Evolutionary conservation across 2,888 invertebrate genomes (phyloP), one percentile per base, ranked within the genome.

Genomic region (Cylloceria caligata): DNA sequence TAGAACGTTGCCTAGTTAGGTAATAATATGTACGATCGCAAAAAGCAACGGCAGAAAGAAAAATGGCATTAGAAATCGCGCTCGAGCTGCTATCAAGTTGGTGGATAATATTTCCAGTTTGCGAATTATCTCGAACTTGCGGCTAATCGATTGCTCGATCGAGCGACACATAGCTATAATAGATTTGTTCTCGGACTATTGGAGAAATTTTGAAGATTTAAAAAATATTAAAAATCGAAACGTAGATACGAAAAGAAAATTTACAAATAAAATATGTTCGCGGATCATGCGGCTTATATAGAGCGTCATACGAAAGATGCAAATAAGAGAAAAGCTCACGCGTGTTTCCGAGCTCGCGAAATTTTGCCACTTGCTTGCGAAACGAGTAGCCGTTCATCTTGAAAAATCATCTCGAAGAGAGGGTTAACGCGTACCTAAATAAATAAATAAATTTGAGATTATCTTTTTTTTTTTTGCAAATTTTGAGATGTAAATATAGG

Each of bases 1-100:
- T 88, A 89, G 88, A 85, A 84, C 82, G 85, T 86, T 86, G 83
- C 83, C 87, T 87, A 88, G 87, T 83, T 87, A 88, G 87, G 86
- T 73, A 79, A 78, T 68, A 65, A 72, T 47, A 60, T 62, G 34
- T 74, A 69, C 62, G 45, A 73, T 73, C 72, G 73, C 1, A 55
- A 62, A 69, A 19, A 19, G 45, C 36, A 64, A 57, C 16, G 34
- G 52, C 16, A 34, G n/a, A 21, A 19, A 62, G 55, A 55, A 64
- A 65, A 52, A 74, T 72, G 75, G 71, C 72, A 78, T 80, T 77
- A 81, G 71, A 83, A 74, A 80, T 82, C 65, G 78, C 81, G 76
- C 71, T 78, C 68, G 75, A 67, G 72, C 60, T 71, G 86, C 86
- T 88, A 36, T 88, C 87, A 88, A 88, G 88, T 87, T 86, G 87